phyloP scores from a whole-genome alignment of 2,797 vertebrate species.

The Clangula hyemalis region DNA sequence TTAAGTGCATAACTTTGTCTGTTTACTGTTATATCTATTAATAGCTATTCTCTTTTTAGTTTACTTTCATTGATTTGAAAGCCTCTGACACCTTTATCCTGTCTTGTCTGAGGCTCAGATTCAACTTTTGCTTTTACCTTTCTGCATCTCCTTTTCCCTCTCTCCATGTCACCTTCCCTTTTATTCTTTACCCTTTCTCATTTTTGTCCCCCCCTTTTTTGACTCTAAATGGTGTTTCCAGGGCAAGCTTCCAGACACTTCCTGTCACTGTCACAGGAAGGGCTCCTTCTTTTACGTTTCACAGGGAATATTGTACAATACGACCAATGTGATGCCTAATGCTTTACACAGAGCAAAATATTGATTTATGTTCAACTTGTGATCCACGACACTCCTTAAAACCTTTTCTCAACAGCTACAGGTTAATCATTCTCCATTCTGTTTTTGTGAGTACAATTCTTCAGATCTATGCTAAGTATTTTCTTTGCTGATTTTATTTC shows the following conservation, averaged over 20 bases:
- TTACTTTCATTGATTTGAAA: neutral
- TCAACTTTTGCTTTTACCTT: neutral
- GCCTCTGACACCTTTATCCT: accelerated
- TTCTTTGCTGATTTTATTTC: neutral
- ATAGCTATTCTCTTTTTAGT: neutral
- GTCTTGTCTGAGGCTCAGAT: neutral
- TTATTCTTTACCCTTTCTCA: neutral
- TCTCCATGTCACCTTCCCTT: neutral
- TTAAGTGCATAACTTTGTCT: neutral
- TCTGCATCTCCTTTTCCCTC: neutral
- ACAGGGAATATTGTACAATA: neutral
- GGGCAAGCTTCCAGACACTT: neutral
- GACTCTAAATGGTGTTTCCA: neutral
- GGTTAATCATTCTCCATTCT: neutral
- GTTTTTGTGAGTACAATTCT: neutral
- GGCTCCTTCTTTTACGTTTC: neutral
- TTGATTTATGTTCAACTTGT: neutral
- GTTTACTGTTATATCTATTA: neutral
- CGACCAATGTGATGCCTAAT: neutral
- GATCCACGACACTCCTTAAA: neutral
- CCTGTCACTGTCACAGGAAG: neutral
- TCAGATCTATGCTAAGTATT: neutral
- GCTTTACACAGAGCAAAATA: neutral
- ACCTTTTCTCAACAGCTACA: neutral
- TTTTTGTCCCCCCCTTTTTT: neutral